Conservation (phyloP, 2,797 vertebrate genomes). For the Lepilemur septentrionalis region DNA sequence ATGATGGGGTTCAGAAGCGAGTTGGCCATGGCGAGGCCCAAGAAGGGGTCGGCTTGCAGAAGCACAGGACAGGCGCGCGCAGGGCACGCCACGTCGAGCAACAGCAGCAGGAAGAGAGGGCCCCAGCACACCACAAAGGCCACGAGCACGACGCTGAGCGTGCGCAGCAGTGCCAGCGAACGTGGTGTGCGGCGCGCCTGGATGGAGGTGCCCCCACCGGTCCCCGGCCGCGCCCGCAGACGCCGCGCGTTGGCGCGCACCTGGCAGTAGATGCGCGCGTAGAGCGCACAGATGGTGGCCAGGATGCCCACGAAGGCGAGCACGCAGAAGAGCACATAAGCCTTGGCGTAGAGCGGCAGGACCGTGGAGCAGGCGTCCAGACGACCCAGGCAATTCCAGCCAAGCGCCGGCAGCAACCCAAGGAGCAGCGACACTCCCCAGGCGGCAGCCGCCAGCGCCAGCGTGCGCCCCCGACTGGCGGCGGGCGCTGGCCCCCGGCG, state of each 20-base stretch:
- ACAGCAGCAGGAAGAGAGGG: conserved; percentile 92
- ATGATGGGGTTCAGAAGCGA: conserved; percentile 94
- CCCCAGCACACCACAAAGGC: conserved; percentile 94
- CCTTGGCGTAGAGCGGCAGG: conserved; percentile 92
- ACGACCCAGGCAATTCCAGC: conserved; percentile 92
- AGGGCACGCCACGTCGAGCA: conserved; percentile 90
- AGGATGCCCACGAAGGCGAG: conserved; percentile 88
- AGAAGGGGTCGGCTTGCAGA: conserved; percentile 91
- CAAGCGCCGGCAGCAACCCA: conserved; percentile 90
- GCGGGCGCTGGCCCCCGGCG: conserved; percentile 86
- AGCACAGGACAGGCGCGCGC: conserved; percentile 85
- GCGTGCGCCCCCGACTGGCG: conserved; percentile 86
- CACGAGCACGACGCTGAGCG: conserved; percentile 92
- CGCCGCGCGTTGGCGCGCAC: conserved; percentile 89
- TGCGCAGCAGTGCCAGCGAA: conserved; percentile 92
- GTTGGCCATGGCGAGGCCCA: conserved; percentile 93
- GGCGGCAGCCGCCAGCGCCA: conserved; percentile 88
- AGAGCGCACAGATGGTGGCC: conserved; percentile 90
- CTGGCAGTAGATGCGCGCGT: conserved; percentile 89
- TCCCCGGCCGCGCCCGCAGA: conserved; percentile 17
- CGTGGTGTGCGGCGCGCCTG: conserved; percentile 87
- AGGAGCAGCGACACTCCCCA: conserved; percentile 90
- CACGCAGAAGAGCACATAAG: conserved; percentile 92
- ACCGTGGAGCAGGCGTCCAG: conserved; percentile 90
- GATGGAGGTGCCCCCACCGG: conserved; percentile 77